Evolutionary conservation across 2,888 invertebrate species (phyloP).

Genomic region (Cryptocheilus praepositus): DNA sequence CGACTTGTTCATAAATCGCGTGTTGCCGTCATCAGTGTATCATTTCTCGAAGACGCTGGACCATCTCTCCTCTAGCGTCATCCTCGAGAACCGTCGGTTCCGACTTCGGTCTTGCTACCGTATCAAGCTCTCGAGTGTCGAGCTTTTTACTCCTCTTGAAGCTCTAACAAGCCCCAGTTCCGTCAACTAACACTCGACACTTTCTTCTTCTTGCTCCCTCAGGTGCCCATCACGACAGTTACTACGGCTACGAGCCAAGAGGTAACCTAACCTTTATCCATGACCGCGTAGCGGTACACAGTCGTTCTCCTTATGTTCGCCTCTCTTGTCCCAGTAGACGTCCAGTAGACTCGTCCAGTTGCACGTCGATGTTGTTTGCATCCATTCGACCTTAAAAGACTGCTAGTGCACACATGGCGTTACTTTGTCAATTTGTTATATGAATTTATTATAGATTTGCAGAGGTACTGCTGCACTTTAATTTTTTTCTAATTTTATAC

Average conservation of each 20-base stretch:
- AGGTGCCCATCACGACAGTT: conserved; percentile 78
- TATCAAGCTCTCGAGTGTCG: conserved; percentile 19
- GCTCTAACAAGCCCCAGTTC: conserved; percentile 47
- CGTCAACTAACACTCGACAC: conserved; percentile 52
- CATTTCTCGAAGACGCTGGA: no score
- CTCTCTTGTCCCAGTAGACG: conserved; percentile 12
- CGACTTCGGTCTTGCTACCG: not conserved
- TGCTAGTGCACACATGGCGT: conserved; percentile 18
- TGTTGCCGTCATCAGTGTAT: no score
- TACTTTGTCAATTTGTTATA: no score
- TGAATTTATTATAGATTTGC: no score
- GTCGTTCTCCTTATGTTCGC: conserved; percentile 15
- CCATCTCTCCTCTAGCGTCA: not conserved
- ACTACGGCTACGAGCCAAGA: conserved; percentile 85
- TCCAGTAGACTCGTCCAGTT: conserved; percentile 36
- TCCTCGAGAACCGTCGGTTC: not conserved
- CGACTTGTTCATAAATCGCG: no score
- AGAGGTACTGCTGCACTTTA: no score
- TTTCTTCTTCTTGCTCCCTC: conserved; percentile 62
- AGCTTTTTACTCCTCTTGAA: conserved; percentile 35
- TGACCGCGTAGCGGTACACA: conserved; percentile 18
- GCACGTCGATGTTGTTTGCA: conserved; percentile 59
- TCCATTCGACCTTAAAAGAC: conserved; percentile 23
- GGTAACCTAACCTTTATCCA: conserved; percentile 77
- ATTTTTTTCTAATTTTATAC: no score